These are phyloP conservation scores for Progne subis DNA, from an alignment of 2,113 vertebrate genomes.

Conservation along the genomic window DNA sequence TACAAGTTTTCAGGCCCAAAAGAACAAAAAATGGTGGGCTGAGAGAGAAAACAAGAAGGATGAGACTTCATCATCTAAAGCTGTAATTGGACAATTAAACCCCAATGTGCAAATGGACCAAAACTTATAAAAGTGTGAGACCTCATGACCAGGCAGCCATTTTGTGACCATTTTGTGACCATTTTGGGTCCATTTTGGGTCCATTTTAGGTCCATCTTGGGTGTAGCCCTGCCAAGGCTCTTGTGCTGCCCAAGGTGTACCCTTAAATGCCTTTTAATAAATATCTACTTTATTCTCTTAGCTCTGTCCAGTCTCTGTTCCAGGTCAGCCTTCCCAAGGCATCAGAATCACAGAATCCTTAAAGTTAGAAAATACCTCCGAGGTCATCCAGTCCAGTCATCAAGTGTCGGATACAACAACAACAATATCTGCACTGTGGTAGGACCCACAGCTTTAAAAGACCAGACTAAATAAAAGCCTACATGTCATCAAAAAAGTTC, in stretches of 20 bases:
- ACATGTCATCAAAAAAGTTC: neutral
- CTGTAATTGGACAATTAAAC: neutral
- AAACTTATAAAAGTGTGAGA: neutral
- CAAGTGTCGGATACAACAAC: neutral
- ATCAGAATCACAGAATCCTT: neutral
- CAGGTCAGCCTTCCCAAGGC: neutral
- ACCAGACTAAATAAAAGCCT: neutral
- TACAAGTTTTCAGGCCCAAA: neutral
- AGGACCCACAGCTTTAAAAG: neutral
- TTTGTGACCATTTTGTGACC: neutral
- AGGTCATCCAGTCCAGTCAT: neutral
- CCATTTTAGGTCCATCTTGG: neutral
- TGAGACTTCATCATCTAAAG: neutral
- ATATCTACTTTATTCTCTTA: neutral
- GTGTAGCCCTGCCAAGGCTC: neutral
- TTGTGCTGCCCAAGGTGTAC: neutral
- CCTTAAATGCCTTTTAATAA: neutral
- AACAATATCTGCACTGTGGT: neutral
- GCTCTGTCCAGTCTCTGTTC: neutral
- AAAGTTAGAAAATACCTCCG: neutral
- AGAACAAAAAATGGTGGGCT: neutral
- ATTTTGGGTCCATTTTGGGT: neutral
- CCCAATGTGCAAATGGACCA: neutral
- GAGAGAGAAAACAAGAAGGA: neutral
- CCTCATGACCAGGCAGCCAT: accelerated